Percentiles rank a stretch among this genome's conserved stretches.
Evolutionary conservation across 2,113 vertebrate genomes (phyloP).

Genomic region (Notarius lentiginosus): DNA sequence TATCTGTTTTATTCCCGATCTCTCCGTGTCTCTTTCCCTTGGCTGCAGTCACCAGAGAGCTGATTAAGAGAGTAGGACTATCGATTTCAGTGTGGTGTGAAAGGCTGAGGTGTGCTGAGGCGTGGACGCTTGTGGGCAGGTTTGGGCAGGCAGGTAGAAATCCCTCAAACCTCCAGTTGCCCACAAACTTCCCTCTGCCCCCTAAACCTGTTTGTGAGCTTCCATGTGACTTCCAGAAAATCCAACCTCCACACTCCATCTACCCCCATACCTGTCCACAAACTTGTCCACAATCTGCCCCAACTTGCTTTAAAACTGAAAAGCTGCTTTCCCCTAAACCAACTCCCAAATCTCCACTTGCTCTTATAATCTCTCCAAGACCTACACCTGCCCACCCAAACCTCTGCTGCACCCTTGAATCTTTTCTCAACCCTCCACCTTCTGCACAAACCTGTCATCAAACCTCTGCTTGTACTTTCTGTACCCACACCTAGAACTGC

Average conservation of each 20-base stretch:
- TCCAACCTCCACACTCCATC: background rate
- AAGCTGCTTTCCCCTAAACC: background rate
- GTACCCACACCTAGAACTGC: background rate
- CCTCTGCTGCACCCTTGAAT: background rate
- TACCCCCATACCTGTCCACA: background rate
- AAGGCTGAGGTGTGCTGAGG: slow-evolving; percentile 27
- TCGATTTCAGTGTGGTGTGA: slow-evolving; percentile 33
- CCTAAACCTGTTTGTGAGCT: background rate
- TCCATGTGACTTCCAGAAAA: background rate
- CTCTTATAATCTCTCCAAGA: background rate
- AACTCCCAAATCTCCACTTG: too few relatives aligned
- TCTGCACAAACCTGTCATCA: background rate
- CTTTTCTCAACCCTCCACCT: background rate
- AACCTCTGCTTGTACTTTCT: background rate
- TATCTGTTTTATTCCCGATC: background rate
- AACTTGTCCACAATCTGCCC: background rate
- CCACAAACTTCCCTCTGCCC: background rate
- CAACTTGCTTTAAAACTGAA: background rate
- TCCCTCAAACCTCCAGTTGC: slow-evolving; percentile 15
- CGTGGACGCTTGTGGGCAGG: slow-evolving; percentile 9
- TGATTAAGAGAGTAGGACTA: slow-evolving; percentile 38
- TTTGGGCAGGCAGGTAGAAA: slow-evolving; percentile 4
- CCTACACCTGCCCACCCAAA: background rate
- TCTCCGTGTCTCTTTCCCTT: slow-evolving; percentile 32
- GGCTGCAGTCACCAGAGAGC: slow-evolving; percentile 22